Base-by-base conservation (phyloP, 2,113 vertebrate species). In the Aplodontia rufa region DNA sequence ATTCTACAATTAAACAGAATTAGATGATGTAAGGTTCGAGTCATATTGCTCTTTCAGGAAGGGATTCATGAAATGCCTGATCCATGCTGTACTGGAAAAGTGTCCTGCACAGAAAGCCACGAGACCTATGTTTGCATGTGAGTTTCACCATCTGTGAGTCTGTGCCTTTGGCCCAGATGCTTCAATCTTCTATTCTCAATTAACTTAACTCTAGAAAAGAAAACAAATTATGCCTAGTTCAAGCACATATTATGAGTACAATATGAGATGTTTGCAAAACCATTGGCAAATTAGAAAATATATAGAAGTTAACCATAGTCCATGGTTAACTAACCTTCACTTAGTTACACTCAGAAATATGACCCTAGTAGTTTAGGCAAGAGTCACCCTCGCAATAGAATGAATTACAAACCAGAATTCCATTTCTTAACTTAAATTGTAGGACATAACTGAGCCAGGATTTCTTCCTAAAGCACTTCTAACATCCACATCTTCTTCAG, bases 261-360 rank as follows among this genome's bases (percentile, higher is more conserved):
- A 71, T 13, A 66, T 60, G 76, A 64, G 37, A 51, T 53, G 8
- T 69, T 78, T 86, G 9, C 42, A 78, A 72, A 82, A 32, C 47
- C 19, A 19, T 74, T 95, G 87, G 60, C 80, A 89, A 86, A 81
- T 42, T 30, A 75, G n/a, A 84, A 95, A 94, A 72, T 64, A 53
- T 45, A 26, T 7, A 80, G n/a, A 94, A 82, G 26, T 78, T 28
- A 95, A 40, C 3, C n/a, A 32, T 4, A 87, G 60, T 47, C 69
- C 37, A 87, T 55, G 45, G 58, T 60, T 60, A 60, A 60, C 24
- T 49, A 76, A 88, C 20, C 51, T 64, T 88, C 22, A n/a, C 40
- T 71, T 75, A 74, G 28, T 55, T 51, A 53, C 3, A 49, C 51
- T 82, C 37, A 51, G 49, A 96, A 82, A 72, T 17, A 40, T n/a